Evolutionary conservation across 2,888 invertebrate genomes (phyloP), one percentile per base, ranked within the genome.

Genomic region (Abscondita cerata): DNA sequence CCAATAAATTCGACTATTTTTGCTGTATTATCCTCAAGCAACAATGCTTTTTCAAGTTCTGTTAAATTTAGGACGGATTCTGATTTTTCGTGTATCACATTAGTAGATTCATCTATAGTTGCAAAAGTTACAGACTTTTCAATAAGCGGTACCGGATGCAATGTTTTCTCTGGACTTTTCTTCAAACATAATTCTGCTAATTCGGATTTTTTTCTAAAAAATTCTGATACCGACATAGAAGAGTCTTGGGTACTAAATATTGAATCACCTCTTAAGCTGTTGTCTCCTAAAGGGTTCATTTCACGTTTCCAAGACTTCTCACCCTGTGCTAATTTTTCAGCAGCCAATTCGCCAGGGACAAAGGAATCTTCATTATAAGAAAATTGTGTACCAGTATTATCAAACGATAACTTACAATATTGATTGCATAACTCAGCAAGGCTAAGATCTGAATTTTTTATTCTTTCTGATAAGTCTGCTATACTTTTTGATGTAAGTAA

Each of bases 191-290:
- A 69, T 18, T 78, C 71, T 2, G 80, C 78, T 2, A 82, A 68
- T 20, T 81, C 81, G 48, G 80, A 81, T 69, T 78, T 80, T 40
- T 80, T 74, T 65, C 75, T 72, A 62, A 84, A 84, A 70, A 80
- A 84, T 67, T 81, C 80, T 18, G 81, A 81, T 20, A 83, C 76
- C 1, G 83, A 36, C 34, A 51, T 16, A 16, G 16, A 12, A 15
- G 12, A 16, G 1, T 51, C 18, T 38, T 15, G 11, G 15, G 15
- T 48, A 13, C 58, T 51, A 38, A 65, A 55, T 5, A 51, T 25
- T 2, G 52, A 55, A 41, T 52, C 38, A 9, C 31, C 36, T 36
- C 19, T 13, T 9, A 47, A n/a, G 19, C 19, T 58, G 31, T 46
- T 53, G 31, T 44, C 57, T n/a, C 58, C 58, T 52, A 65, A 33